Conservation (phyloP, 2,113 vertebrate genomes). For the Hippopotamus amphibius region DNA sequence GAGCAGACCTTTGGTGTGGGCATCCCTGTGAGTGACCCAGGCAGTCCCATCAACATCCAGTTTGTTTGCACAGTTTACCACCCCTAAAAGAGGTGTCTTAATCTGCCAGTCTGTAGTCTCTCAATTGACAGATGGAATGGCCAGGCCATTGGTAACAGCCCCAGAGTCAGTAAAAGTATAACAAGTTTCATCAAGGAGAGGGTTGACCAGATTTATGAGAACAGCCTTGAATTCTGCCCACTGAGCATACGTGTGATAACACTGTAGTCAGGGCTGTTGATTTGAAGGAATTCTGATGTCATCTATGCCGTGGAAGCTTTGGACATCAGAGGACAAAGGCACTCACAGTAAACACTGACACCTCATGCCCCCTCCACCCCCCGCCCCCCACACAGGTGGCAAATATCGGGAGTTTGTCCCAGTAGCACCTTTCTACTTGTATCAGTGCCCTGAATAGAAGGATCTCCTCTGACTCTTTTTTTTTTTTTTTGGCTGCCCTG, state of each 20-base stretch:
- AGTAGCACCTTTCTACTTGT: not conserved
- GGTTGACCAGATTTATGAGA: not conserved
- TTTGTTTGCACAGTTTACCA: not conserved
- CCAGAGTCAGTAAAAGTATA: not conserved
- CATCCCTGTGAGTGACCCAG: not conserved
- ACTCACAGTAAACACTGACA: not conserved
- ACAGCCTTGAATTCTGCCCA: not conserved
- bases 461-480: not conserved
- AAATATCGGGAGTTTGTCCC: not conserved
- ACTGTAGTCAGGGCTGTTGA: not conserved
- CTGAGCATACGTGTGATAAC: not conserved
- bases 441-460: not conserved
- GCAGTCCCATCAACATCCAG: not conserved
- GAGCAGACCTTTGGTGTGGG: not conserved
- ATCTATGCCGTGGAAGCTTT: not conserved
- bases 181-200: not conserved
- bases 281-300: not conserved
- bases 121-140: not conserved
- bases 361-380: no score
- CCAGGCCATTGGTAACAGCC: not conserved
- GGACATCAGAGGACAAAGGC: not conserved
- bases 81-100: not conserved
- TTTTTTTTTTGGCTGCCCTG: not conserved
- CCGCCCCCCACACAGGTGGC: no score
- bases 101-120: not conserved